Conservation (phyloP, 2,888 invertebrate genomes). For the Zhuqinia jingwanae region DNA sequence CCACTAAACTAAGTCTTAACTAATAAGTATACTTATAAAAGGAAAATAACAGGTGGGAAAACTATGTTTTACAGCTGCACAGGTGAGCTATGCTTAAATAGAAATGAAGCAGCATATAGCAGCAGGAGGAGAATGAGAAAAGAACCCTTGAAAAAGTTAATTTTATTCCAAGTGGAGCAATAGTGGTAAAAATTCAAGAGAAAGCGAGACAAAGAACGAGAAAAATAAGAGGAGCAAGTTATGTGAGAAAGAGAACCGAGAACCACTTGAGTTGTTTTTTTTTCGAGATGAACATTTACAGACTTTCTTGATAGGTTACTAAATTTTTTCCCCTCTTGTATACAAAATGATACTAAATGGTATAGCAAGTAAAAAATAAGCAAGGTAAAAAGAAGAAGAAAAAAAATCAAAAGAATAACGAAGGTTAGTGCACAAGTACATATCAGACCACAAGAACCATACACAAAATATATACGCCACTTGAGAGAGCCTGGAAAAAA, state of each 20-base stretch:
- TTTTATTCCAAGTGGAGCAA: constrained; percentile 38
- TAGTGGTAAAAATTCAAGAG: too few relatives aligned
- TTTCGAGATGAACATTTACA: background rate
- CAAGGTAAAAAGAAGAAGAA: background rate
- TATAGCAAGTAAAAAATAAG: constrained; percentile 1
- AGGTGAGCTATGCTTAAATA: too few relatives aligned
- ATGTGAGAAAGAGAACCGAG: background rate
- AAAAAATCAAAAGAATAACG: too few relatives aligned
- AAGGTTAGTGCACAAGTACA: constrained; percentile 2
- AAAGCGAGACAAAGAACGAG: background rate
- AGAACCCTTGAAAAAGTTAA: constrained; percentile 14
- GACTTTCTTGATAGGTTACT: background rate
- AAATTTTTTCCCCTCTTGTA: background rate
- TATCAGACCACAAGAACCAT: background rate
- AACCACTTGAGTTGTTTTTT: background rate
- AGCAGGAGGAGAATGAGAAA: too few relatives aligned
- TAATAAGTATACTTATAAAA: background rate
- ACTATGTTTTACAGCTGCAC: background rate
- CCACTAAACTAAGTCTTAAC: background rate
- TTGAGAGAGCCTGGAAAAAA: constrained; percentile 5
- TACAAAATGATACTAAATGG: constrained; percentile 14
- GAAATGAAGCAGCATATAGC: too few relatives aligned
- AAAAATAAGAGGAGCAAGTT: constrained; percentile 5
- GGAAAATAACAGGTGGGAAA: constrained; percentile 7
- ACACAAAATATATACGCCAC: background rate